phyloP scores from a whole-genome alignment of 2,888 invertebrate species.

The Entomobrya multifasciata region DNA sequence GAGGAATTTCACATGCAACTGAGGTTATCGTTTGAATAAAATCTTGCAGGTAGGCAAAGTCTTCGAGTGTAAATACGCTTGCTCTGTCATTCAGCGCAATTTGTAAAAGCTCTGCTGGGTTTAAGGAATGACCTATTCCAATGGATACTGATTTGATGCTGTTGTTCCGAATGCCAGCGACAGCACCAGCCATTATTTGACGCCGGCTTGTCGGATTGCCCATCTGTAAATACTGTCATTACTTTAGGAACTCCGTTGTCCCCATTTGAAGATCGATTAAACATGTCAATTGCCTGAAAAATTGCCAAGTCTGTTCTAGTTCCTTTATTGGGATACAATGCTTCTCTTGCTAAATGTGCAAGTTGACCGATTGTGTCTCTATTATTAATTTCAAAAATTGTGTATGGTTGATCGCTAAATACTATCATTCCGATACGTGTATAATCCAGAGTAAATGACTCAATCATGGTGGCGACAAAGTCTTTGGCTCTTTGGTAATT shows the following conservation, averaged over 20 bases:
- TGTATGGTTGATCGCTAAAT: background rate
- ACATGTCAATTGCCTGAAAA: background rate
- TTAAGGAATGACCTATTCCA: slow-evolving; percentile 65
- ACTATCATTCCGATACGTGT: slow-evolving; percentile 64
- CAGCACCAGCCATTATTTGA: no score
- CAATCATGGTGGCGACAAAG: slow-evolving; percentile 63
- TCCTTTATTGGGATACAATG: slow-evolving; percentile 34
- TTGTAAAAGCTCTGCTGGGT: slow-evolving; percentile 58
- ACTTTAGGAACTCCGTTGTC: no score
- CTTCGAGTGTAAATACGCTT: slow-evolving; percentile 42
- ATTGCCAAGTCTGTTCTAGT: slow-evolving; percentile 61
- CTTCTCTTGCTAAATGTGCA: background rate
- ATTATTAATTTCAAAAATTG: slow-evolving; percentile 55
- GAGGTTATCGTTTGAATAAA: slow-evolving; percentile 66
- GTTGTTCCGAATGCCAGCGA: no score
- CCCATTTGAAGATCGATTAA: background rate
- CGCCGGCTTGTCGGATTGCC: background rate
- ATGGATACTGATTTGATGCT: slow-evolving; percentile 57
- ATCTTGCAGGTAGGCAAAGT: no score
- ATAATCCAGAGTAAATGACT: slow-evolving; percentile 55
- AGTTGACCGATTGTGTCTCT: slow-evolving; percentile 15
- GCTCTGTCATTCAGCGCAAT: slow-evolving; percentile 54
- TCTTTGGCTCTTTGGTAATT: slow-evolving; percentile 52
- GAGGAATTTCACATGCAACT: slow-evolving; percentile 71
- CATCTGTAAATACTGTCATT: no score